These are phyloP conservation scores for Typhlichthys subterraneus DNA, from an alignment of 2,797 vertebrate genomes.

Conservation along the genomic window DNA sequence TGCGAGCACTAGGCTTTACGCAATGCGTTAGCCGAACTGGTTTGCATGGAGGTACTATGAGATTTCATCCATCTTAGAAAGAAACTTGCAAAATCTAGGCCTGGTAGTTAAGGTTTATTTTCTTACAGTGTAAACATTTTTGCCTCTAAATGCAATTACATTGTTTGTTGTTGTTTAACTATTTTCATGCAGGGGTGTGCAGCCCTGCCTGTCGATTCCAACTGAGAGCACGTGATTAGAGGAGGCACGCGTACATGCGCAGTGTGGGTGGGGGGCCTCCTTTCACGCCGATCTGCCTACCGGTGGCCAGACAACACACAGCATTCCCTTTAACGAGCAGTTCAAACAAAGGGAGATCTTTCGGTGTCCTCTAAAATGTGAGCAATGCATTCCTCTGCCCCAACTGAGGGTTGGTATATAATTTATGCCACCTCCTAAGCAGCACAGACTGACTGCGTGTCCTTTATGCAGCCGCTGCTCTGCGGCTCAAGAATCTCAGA, in stretches of 20 bases:
- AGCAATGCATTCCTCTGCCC: slow-evolving; percentile 52
- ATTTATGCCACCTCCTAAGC: slow-evolving; percentile 62
- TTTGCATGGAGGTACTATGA: background rate
- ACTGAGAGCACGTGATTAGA: too few species aligned
- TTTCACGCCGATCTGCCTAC: too few species aligned
- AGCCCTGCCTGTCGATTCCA: too few species aligned
- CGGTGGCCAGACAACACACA: too few species aligned
- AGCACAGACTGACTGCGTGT: slow-evolving; percentile 45
- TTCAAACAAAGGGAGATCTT: slow-evolving; percentile 50
- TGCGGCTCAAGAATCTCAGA: slow-evolving; percentile 45
- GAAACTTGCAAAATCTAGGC: too few species aligned
- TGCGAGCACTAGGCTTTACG: background rate
- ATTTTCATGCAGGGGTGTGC: too few species aligned
- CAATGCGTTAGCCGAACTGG: background rate
- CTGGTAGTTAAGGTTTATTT: background rate
- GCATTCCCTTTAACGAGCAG: slow-evolving; percentile 33
- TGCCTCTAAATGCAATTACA: too few species aligned
- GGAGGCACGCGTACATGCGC: too few species aligned
- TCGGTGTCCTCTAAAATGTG: slow-evolving; percentile 36
- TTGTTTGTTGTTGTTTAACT: too few species aligned
- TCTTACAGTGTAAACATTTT: background rate
- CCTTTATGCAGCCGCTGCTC: slow-evolving; percentile 58
- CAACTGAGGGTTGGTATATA: slow-evolving; percentile 51
- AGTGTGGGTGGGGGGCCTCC: too few species aligned
- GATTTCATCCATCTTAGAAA: too few species aligned